phyloP scores from a whole-genome alignment of 2,888 invertebrate species.

The Argynnis bischoffii region DNA sequence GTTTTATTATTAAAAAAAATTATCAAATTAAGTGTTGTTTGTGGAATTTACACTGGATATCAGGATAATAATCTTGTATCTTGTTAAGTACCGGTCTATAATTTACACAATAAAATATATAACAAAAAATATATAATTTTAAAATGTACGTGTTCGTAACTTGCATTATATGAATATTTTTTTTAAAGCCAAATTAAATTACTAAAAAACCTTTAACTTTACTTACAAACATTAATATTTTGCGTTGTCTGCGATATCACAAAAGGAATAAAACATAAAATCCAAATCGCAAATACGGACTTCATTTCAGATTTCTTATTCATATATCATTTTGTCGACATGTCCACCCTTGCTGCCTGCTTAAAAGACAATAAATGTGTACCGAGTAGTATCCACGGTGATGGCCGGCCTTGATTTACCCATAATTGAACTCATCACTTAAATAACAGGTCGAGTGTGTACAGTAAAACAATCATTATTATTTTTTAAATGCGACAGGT shows the following conservation, averaged over 20 bases:
- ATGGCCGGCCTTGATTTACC: constrained; percentile 67
- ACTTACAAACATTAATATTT: constrained; percentile 89
- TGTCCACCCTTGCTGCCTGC: not conserved
- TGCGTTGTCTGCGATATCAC: constrained; percentile 84
- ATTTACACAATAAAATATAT: not conserved
- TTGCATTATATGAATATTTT: not conserved
- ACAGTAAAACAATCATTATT: constrained; percentile 1
- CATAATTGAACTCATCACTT: constrained; percentile 63
- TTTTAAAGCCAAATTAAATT: not conserved
- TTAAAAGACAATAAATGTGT: constrained; percentile 43
- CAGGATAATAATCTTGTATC: too few relatives aligned
- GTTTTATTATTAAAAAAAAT: not conserved
- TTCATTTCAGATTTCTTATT: constrained; percentile 41
- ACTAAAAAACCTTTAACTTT: constrained; percentile 4
- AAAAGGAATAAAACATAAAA: constrained; percentile 46
- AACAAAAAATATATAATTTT: not conserved
- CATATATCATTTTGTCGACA: constrained; percentile 60
- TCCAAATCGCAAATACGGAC: constrained; percentile 44
- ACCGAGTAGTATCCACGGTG: constrained; percentile 67
- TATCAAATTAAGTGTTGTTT: not conserved
- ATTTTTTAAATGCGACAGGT: not conserved
- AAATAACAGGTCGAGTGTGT: constrained; percentile 40
- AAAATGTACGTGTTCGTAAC: not conserved
- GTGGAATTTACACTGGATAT: not conserved
- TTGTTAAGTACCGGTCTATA: too few relatives aligned